Evolutionary conservation across 2,113 vertebrate genomes (phyloP).

Genomic region (Bostrychus sinensis): DNA sequence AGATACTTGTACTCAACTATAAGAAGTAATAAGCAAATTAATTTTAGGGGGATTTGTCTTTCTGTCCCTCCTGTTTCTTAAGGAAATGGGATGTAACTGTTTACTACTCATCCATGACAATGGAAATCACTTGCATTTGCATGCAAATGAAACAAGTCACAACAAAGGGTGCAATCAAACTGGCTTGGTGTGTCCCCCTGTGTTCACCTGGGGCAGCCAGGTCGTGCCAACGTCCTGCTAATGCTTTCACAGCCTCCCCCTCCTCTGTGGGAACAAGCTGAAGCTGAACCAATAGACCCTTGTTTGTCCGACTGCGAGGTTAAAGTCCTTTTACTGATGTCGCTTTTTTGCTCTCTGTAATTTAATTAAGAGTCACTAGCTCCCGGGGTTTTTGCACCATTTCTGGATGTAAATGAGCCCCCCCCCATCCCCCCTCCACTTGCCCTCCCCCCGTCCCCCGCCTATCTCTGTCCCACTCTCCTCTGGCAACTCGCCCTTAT

Average conservation of each 20-base stretch:
- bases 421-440: neutral
- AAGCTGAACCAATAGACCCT: constrained; percentile 39
- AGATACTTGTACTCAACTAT: too few species aligned
- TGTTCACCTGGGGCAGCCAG: constrained; percentile 41
- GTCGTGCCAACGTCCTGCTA: constrained; percentile 22
- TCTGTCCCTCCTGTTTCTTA: neutral
- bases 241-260: constrained; percentile 30
- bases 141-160: constrained; percentile 15
- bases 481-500: constrained; percentile 46
- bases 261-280: constrained; percentile 33
- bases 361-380: constrained; percentile 63
- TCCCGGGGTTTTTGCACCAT: constrained; percentile 34
- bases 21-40: neutral
- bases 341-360: constrained; percentile 45
- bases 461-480: constrained; percentile 24
- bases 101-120: constrained; percentile 13
- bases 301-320: constrained; percentile 49
- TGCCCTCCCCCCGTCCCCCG: too few species aligned
- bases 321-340: constrained; percentile 55
- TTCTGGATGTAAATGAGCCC: constrained; percentile 55
- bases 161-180: constrained; percentile 10
- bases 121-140: constrained; percentile 33
- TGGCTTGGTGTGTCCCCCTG: constrained; percentile 14
- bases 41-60: neutral
- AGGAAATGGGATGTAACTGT: neutral